Evolutionary conservation across 1,140 invertebrate species (phyloP).

Genomic region (Asobara japonica): DNA sequence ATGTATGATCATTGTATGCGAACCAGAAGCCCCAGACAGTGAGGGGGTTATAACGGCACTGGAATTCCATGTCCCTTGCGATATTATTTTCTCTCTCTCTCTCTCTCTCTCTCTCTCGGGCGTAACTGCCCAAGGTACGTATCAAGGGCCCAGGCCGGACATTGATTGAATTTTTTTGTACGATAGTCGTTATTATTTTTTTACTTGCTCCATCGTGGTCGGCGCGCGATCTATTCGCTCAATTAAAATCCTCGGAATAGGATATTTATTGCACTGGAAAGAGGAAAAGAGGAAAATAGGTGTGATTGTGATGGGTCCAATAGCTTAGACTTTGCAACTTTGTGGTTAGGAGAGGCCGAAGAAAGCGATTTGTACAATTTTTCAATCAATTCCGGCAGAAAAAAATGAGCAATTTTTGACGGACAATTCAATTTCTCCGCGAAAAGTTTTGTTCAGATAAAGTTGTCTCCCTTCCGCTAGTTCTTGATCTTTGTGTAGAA

Average conservation of each 20-base stretch:
- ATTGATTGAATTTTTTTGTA: conserved; percentile 25
- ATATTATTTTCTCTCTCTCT: conserved; percentile 12
- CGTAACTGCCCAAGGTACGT: neutral
- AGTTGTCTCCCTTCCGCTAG: too few species aligned
- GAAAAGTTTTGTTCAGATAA: too few species aligned
- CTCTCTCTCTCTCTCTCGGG: neutral
- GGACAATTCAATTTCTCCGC: too few species aligned
- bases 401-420: too few species aligned
- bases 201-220: neutral
- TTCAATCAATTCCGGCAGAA: too few species aligned
- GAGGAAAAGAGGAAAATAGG: neutral
- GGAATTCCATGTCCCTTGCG: conserved; percentile 37
- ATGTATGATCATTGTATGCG: conserved; percentile 26
- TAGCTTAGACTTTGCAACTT: too few species aligned
- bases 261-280: neutral
- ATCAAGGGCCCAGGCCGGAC: conserved; percentile 15
- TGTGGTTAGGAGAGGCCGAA: too few species aligned
- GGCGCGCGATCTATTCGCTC: neutral
- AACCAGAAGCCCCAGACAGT: conserved; percentile 1
- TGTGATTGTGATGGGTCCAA: neutral
- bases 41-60: conserved; percentile 43
- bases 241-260: conserved; percentile 6
- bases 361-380: too few species aligned
- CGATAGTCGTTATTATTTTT: conserved; percentile 13
- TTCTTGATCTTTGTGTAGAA: too few species aligned